Conservation (phyloP, 2,797 vertebrate genomes). For the Danio jaintianensis region DNA sequence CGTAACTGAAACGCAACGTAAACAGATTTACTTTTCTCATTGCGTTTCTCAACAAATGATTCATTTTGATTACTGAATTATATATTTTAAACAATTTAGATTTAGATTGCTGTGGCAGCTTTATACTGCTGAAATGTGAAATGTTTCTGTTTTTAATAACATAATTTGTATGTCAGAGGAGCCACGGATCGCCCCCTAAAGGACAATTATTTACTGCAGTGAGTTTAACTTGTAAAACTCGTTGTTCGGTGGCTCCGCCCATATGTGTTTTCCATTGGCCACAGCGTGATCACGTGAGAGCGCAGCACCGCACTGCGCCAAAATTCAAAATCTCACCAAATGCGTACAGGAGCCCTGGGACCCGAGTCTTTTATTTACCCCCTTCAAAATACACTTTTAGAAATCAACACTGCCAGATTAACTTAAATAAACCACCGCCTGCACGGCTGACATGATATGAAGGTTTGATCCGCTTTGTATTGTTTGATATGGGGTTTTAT, state of each 20-base stretch:
- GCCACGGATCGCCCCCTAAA: slow-evolving; percentile 7
- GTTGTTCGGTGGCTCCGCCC: not conserved
- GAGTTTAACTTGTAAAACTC: not conserved
- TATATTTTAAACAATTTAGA: too few species aligned
- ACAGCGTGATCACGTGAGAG: slow-evolving; percentile 74
- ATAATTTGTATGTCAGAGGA: not conserved
- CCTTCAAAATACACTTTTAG: not conserved
- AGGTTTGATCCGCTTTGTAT: slow-evolving; percentile 71
- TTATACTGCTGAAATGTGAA: not conserved
- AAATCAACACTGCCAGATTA: not conserved
- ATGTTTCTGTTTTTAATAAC: not conserved
- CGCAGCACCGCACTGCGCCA: slow-evolving; percentile 76
- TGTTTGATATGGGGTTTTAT: slow-evolving; percentile 14
- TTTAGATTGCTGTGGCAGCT: not conserved
- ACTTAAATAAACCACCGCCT: slow-evolving; percentile 31
- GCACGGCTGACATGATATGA: slow-evolving; percentile 72
- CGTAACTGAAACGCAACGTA: not conserved
- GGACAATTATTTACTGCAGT: not conserved
- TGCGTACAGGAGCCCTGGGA: not conserved
- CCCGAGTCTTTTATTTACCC: not conserved
- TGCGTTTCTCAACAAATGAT: not conserved
- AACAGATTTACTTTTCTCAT: not conserved
- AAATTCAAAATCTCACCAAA: slow-evolving; percentile 88
- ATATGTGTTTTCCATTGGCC: slow-evolving; percentile 65
- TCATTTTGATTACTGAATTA: not conserved